phyloP scores from a whole-genome alignment of 1,140 invertebrate species.

The Nylanderia fulva region DNA sequence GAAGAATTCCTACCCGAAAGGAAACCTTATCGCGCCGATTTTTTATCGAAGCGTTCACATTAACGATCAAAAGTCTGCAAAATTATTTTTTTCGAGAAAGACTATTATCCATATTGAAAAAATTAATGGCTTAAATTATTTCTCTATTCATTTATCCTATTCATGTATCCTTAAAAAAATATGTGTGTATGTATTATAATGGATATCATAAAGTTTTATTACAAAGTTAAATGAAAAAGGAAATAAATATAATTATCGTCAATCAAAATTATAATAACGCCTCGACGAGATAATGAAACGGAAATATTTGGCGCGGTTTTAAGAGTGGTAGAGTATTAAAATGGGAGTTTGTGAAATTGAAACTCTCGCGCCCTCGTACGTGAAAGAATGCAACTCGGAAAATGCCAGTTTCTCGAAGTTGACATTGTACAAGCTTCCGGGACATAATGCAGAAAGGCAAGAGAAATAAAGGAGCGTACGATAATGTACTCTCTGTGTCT shows the following conservation, averaged over 20 bases:
- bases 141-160: not conserved
- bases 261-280: not conserved
- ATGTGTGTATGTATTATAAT: not conserved
- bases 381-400: conserved; percentile 35
- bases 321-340: not conserved
- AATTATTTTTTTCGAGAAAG: not conserved
- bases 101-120: not conserved
- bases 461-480: not conserved
- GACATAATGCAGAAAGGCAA: conserved; percentile 27
- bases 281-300: not conserved
- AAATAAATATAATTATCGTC: not conserved
- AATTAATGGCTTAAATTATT: conserved; percentile 6
- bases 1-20: not conserved
- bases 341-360: not conserved
- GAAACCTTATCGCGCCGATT: conserved; percentile 36
- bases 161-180: not conserved
- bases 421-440: conserved; percentile 36
- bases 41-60: conserved; percentile 11
- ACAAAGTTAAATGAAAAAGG: not conserved
- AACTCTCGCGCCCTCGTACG: not conserved
- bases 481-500: conserved; percentile 42
- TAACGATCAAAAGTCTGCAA: not conserved
- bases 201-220: not conserved
- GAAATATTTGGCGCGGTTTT: conserved; percentile 19
- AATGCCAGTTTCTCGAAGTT: conserved; percentile 22